A percentile compares a stretch with the other conserved stretches of the same genome.
phyloP scores from a whole-genome alignment of 2,888 invertebrate species.

The Galeruca laticollis region DNA sequence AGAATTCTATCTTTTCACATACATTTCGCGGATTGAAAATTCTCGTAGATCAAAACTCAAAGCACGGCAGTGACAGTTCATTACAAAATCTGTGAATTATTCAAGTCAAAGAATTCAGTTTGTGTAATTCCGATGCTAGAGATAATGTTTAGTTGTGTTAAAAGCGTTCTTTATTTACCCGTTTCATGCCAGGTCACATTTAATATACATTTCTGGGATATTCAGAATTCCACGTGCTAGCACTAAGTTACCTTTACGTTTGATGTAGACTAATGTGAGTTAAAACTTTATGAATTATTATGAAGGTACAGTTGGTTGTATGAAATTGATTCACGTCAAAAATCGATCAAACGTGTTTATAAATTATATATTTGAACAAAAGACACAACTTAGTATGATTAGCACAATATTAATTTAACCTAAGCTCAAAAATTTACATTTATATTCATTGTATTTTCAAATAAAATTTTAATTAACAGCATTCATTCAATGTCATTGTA shows the following conservation, averaged over 20 bases:
- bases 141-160: constrained; percentile 40
- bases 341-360: too few species aligned
- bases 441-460: too few species aligned
- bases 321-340: too few species aligned
- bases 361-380: too few species aligned
- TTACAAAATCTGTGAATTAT: constrained; percentile 33
- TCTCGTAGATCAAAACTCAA: too few species aligned
- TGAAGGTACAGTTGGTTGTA: background rate
- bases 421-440: too few species aligned
- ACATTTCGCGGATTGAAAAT: too few species aligned
- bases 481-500: too few species aligned
- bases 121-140: constrained; percentile 30
- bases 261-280: constrained; percentile 3
- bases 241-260: constrained; percentile 19
- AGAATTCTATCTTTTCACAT: too few species aligned
- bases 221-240: constrained; percentile 29
- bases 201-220: constrained; percentile 28
- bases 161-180: constrained; percentile 34
- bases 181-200: constrained; percentile 31
- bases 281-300: constrained; percentile 23
- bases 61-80: constrained; percentile 35
- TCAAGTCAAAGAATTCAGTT: constrained; percentile 31
- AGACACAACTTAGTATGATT: too few species aligned
- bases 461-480: too few species aligned
- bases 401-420: too few species aligned